A percentile compares a stretch with the other conserved stretches of the same genome.
These are phyloP conservation scores for Leucoraja erinaceus DNA, from an alignment of 2,113 vertebrate species.

Conservation along the genomic window DNA sequence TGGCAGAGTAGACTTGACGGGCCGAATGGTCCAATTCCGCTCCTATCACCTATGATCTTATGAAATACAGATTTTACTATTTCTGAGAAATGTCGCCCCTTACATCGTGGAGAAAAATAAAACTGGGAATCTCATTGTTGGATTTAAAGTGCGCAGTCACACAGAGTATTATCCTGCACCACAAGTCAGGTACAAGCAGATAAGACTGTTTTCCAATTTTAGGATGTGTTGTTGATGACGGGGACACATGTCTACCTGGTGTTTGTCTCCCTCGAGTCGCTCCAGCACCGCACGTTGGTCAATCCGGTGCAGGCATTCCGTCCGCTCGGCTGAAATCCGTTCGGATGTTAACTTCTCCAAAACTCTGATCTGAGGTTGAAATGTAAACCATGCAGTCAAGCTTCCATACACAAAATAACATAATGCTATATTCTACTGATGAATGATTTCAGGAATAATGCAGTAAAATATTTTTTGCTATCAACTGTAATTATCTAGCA, in stretches of 20 bases:
- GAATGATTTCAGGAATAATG: background rate
- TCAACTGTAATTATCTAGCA: background rate
- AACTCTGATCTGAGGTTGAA: conserved; percentile 66
- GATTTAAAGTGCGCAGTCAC: background rate
- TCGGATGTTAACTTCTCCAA: conserved; percentile 85
- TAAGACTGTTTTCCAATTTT: background rate
- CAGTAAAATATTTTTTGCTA: background rate
- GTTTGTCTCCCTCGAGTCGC: conserved; percentile 67
- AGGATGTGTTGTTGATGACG: background rate
- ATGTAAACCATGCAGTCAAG: background rate
- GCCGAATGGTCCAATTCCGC: no score
- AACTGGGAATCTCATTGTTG: background rate
- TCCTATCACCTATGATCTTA: no score
- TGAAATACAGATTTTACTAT: no score
- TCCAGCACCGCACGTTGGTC: conserved; percentile 68
- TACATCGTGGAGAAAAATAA: background rate
- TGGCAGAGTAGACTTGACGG: no score
- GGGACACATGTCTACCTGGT: conserved; percentile 63
- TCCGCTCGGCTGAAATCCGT: conserved; percentile 78
- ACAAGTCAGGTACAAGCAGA: background rate
- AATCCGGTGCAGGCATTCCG: conserved; percentile 76
- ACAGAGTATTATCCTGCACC: background rate
- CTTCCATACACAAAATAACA: background rate
- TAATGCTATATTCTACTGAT: background rate
- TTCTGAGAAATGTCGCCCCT: background rate